A percentile compares a stretch with the other conserved stretches of the same genome.
phyloP scores from a whole-genome alignment of 2,113 vertebrate genomes.

The Cygnus buccinator region DNA sequence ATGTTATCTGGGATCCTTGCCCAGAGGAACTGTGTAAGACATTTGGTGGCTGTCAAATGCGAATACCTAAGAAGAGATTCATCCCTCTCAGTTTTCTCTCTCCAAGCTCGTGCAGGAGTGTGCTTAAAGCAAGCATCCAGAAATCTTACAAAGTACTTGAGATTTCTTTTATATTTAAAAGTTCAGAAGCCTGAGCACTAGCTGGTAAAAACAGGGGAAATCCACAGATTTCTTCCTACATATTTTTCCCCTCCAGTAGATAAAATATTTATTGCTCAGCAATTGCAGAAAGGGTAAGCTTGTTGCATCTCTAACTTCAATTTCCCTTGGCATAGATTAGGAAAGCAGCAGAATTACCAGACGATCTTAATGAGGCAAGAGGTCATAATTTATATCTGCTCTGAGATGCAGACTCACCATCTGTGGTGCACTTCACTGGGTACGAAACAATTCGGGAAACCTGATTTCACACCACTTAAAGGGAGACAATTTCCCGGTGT shows the following conservation, averaged over 20 bases:
- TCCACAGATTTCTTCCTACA: not conserved
- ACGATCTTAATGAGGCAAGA: not conserved
- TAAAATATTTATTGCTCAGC: slow-evolving; percentile 3
- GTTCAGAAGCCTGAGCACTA: not conserved
- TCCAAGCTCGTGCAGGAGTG: not conserved
- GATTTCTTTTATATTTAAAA: not conserved
- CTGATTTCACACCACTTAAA: not conserved
- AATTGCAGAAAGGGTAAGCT: not conserved
- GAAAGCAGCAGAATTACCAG: not conserved
- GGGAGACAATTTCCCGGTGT: not conserved
- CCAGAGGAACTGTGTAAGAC: not conserved
- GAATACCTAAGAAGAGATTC: not conserved
- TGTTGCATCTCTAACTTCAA: not conserved
- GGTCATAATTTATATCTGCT: not conserved
- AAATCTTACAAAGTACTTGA: not conserved
- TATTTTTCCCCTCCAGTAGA: not conserved
- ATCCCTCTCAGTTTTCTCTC: not conserved
- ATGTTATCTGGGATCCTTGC: slow-evolving; percentile 26
- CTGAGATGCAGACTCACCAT: not conserved
- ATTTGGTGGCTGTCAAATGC: not conserved
- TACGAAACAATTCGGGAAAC: not conserved
- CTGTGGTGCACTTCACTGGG: not conserved
- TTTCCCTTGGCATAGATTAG: not conserved
- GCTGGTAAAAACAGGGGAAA: not conserved
- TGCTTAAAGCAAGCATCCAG: not conserved